Evolutionary conservation across 1,140 invertebrate species (phyloP).

Genomic region (Zaprionus tsacasi): DNA sequence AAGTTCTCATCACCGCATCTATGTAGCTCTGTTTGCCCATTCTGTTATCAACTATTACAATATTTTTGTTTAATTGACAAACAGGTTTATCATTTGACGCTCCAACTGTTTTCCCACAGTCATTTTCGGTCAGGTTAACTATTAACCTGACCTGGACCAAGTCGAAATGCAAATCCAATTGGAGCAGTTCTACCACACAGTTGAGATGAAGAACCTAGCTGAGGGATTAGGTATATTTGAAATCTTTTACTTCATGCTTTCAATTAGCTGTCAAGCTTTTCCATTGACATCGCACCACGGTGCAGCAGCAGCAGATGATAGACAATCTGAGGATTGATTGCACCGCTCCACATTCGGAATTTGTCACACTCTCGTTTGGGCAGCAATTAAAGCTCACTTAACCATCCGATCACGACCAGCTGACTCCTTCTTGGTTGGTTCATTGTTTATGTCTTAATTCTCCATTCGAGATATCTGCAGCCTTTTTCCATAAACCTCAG

Average conservation of each 20-base stretch:
- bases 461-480: conserved; percentile 33
- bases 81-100: conserved; percentile 81
- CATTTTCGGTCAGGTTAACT: conserved; percentile 60
- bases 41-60: conserved; percentile 81
- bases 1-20: conserved; percentile 72
- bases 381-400: conserved; percentile 42
- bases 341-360: conserved; percentile 8
- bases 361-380: conserved; percentile 24
- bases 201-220: neutral
- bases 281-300: conserved; percentile 13
- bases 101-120: conserved; percentile 79
- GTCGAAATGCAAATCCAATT: conserved; percentile 24
- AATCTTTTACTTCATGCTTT: neutral
- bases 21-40: conserved; percentile 64
- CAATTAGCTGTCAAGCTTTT: conserved; percentile 1
- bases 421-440: neutral
- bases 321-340: conserved; percentile 21
- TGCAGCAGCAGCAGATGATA: neutral
- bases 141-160: conserved; percentile 45
- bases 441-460: conserved; percentile 37
- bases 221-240: neutral
- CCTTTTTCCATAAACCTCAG: conserved; percentile 53
- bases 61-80: conserved; percentile 82
- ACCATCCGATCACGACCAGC: conserved; percentile 60
- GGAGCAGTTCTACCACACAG: neutral